Conservation (phyloP, 2,888 invertebrate species). For the Calameuta pallipes region DNA sequence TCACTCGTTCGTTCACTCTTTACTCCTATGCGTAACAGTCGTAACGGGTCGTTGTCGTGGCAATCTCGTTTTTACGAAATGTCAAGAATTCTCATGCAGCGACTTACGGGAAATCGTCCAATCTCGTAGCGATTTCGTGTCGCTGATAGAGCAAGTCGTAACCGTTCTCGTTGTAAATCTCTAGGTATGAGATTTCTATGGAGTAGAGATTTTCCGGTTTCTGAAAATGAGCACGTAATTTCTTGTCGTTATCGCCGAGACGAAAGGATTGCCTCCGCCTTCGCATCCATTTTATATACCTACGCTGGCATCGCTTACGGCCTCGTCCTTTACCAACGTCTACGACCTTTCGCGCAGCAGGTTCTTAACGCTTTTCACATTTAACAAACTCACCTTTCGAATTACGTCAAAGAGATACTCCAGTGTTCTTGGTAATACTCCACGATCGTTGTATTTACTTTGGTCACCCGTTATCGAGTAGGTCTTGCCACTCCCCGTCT, state of each 20-base stretch:
- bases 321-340: neutral
- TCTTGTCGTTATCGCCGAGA: neutral
- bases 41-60: neutral
- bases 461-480: conserved; percentile 68
- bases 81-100: conserved; percentile 1
- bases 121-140: conserved; percentile 44
- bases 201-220: conserved; percentile 57
- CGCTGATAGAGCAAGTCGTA: conserved; percentile 68
- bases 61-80: conserved; percentile 2
- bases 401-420: conserved; percentile 67
- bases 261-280: neutral
- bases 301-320: neutral
- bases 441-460: conserved; percentile 63
- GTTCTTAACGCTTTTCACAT: neutral
- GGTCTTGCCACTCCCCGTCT: conserved; percentile 72
- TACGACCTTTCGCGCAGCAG: neutral
- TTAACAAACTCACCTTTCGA: conserved; percentile 54
- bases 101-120: conserved; percentile 69
- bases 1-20: neutral
- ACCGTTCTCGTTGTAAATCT: conserved; percentile 71
- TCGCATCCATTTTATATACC: neutral
- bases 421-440: conserved; percentile 69
- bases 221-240: conserved; percentile 34
- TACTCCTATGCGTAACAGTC: neutral
- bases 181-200: conserved; percentile 68